A percentile compares a stretch with the other conserved stretches of the same genome.
phyloP scores from a whole-genome alignment of 2,113 vertebrate species.

The Xiphophorus maculatus region DNA sequence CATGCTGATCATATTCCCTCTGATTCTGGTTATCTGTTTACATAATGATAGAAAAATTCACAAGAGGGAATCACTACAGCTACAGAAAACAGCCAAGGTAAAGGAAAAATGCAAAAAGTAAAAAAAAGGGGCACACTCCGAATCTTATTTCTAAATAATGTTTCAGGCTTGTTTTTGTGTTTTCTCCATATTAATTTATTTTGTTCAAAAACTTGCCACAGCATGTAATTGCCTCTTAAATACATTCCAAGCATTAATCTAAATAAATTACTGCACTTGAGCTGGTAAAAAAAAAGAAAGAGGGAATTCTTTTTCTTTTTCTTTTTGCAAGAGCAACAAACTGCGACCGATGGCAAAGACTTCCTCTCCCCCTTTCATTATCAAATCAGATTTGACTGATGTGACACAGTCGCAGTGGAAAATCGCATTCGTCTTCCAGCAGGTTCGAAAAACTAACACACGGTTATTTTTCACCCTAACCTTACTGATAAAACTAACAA shows the following conservation, averaged over 20 bases:
- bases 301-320: not conserved
- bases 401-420: constrained; percentile 63
- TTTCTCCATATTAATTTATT: constrained; percentile 33
- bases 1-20: constrained; percentile 70
- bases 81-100: constrained; percentile 50
- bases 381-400: constrained; percentile 65
- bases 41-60: constrained; percentile 62
- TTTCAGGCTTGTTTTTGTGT: constrained; percentile 39
- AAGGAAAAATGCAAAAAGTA: constrained; percentile 26
- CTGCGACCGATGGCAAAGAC: constrained; percentile 14
- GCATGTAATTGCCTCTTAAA: constrained; percentile 33
- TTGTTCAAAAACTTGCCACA: constrained; percentile 15
- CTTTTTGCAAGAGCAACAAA: constrained; percentile 34
- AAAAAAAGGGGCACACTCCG: constrained; percentile 18
- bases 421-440: constrained; percentile 60
- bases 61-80: constrained; percentile 50
- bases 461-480: constrained; percentile 66
- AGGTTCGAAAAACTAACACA: constrained; percentile 60
- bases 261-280: constrained; percentile 32
- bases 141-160: constrained; percentile 18
- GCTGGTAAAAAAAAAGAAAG: not conserved
- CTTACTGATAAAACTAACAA: constrained; percentile 72
- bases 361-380: constrained; percentile 53
- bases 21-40: constrained; percentile 69
- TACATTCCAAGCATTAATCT: constrained; percentile 33